Evolutionary conservation across 37 sponge, comb jelly and placozoan species (phyloP), one percentile per base, ranked within the genome.

Genomic region (Theonella swinhoei): DNA sequence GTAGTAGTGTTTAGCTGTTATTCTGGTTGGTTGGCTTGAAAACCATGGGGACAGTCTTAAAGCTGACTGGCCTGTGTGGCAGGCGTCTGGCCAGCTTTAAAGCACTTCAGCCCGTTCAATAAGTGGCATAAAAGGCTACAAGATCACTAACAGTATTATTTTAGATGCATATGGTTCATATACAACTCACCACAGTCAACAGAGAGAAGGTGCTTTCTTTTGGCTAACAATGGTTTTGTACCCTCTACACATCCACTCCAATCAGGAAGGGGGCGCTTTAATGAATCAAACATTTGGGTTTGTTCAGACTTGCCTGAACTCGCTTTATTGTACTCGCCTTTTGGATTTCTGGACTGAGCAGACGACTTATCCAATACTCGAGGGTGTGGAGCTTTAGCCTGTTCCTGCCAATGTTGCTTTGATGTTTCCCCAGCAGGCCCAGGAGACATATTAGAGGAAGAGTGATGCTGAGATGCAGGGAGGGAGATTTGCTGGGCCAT

Each of bases 191-290:
- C 85, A 80, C 85, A 92, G 58, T 92, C 76, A 2, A 22, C 63
- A 25, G 81, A 63, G 35, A 69, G 61, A 24, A 92, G 76, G 43
- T 43, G 74, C 77, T 81, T 92, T 62, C 80, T 83, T 78, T 88
- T 92, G 32, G 75, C 77, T 33, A 88, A 74, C 32, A 77, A 64
- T 22, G 92, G 92, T 37, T 75, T 80, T 1, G 81, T 74, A 8
- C 88, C 88, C 40, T 92, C 92, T 4, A 92, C 77, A 42, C 79
- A 79, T 31, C 42, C 62, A 42, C 70, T 75, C 91, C 91, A 90
- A 62, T 90, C 86, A 0, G 82, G 91, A 1, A 65, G 67, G 3
- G 30, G 63, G 9, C 83, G 75, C 74, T 82, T 90, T 47, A 73
- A 29, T 11, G 54, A 47, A 66, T 47, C 54, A 7, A 47, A 24